phyloP scores from a whole-genome alignment of 1,140 invertebrate genomes.

The Bombus waltoni region DNA sequence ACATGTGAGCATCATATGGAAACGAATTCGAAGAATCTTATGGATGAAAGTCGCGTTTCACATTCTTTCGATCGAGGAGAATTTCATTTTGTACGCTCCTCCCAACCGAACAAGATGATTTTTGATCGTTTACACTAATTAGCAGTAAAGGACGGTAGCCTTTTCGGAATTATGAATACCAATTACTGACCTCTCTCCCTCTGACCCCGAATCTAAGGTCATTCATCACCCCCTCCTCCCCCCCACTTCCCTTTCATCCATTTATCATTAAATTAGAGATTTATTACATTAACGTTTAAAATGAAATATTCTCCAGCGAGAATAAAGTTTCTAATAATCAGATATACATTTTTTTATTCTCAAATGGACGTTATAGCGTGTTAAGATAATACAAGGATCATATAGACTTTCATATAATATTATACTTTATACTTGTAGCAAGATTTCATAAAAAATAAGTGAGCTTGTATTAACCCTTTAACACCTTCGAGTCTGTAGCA shows the following conservation, averaged over 20 bases:
- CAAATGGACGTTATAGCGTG: conserved; percentile 55
- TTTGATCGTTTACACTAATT: conserved; percentile 55
- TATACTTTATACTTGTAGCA: conserved; percentile 62
- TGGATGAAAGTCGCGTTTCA: not conserved
- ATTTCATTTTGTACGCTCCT: conserved; percentile 48
- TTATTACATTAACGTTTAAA: conserved; percentile 51
- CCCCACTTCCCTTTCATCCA: not conserved
- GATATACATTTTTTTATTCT: conserved; percentile 64
- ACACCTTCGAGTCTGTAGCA: conserved; percentile 38
- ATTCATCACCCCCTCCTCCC: not conserved
- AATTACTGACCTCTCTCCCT: conserved; percentile 19
- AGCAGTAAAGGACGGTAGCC: conserved; percentile 52
- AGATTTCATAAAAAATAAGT: conserved; percentile 54
- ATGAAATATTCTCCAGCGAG: conserved; percentile 38
- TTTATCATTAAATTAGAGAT: conserved; percentile 51
- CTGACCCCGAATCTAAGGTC: not conserved
- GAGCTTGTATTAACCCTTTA: conserved; percentile 57
- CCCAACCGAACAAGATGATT: conserved; percentile 41
- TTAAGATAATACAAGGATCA: conserved; percentile 66
- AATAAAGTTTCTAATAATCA: conserved; percentile 59
- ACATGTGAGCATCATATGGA: conserved; percentile 30
- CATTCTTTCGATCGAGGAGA: conserved; percentile 38
- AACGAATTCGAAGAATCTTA: conserved; percentile 10
- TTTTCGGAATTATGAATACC: conserved; percentile 41
- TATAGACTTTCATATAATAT: conserved; percentile 59